Conservation (phyloP, 2,113 vertebrate species). For the Diadophis punctatus region DNA sequence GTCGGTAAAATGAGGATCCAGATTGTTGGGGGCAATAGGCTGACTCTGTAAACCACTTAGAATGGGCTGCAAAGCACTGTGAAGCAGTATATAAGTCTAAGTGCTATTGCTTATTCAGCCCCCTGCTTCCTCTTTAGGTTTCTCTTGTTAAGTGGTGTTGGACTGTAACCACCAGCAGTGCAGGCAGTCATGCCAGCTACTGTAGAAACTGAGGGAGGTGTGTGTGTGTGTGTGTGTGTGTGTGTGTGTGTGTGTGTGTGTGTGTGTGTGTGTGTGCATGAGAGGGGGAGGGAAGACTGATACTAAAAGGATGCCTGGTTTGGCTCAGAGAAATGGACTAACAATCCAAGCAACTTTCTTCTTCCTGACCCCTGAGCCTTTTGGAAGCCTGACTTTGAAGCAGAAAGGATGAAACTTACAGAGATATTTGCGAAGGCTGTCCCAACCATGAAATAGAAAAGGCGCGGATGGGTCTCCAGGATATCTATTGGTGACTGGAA, state of each 20-base stretch:
- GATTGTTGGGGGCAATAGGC: too few species aligned
- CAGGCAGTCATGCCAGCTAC: not conserved
- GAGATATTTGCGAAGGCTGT: constrained; percentile 95
- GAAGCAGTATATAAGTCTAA: too few species aligned
- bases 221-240: too few species aligned
- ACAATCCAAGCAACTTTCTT: not conserved
- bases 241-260: too few species aligned
- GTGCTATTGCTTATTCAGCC: not conserved
- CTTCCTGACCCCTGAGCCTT: not conserved
- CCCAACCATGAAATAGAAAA: constrained; percentile 96
- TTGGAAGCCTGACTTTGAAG: not conserved
- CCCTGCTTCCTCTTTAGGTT: not conserved
- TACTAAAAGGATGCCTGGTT: not conserved
- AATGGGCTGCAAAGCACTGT: too few species aligned
- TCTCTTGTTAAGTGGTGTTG: not conserved
- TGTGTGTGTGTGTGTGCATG: too few species aligned
- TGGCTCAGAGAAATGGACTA: not conserved
- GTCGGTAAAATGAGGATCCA: too few species aligned
- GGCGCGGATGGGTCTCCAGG: constrained; percentile 83
- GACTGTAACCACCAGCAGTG: not conserved
- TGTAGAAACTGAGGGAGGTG: too few species aligned
- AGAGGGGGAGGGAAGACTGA: not conserved
- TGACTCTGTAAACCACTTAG: too few species aligned
- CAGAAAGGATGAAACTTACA: constrained; percentile 68
- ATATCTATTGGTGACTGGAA: constrained; percentile 80